Evolutionary conservation across 2,888 invertebrate species (phyloP).

Genomic region (Drosophila longiperda): DNA sequence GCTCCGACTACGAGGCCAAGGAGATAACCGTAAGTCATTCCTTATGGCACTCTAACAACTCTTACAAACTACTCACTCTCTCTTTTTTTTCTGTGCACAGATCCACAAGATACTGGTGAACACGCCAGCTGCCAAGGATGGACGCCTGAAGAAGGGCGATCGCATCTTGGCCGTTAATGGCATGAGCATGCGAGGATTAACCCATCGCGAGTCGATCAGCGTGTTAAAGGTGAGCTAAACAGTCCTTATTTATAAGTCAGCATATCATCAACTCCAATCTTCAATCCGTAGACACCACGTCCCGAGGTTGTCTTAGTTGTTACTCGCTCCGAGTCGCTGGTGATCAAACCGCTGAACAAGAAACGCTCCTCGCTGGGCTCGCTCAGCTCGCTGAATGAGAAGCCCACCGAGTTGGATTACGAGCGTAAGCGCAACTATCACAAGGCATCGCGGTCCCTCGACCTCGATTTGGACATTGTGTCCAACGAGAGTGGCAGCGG

Average conservation of each 20-base stretch:
- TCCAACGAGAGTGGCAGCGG: constrained; percentile 77
- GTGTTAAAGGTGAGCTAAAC: constrained; percentile 90
- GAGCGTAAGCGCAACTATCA: constrained; percentile 84
- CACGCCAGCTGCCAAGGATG: constrained; percentile 94
- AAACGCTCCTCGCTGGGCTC: constrained; percentile 85
- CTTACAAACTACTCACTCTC: background rate
- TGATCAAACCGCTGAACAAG: constrained; percentile 83
- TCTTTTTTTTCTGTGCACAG: constrained; percentile 84
- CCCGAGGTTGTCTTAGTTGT: constrained; percentile 92
- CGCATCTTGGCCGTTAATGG: constrained; percentile 96
- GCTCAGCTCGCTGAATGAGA: constrained; percentile 84
- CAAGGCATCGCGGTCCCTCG: constrained; percentile 84
- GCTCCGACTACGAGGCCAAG: constrained; percentile 95
- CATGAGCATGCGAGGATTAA: constrained; percentile 91
- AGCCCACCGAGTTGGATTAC: constrained; percentile 81
- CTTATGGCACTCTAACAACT: background rate
- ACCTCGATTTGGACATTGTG: constrained; percentile 84
- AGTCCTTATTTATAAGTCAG: no score
- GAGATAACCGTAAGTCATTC: constrained; percentile 91
- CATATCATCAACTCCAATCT: background rate
- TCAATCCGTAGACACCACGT: constrained; percentile 88
- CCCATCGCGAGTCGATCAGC: constrained; percentile 94
- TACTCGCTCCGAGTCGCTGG: constrained; percentile 86
- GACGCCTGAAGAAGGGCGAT: constrained; percentile 93
- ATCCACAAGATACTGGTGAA: constrained; percentile 94